Evolutionary conservation across 2,888 invertebrate species (phyloP).

Genomic region (Abrostola triplasia): DNA sequence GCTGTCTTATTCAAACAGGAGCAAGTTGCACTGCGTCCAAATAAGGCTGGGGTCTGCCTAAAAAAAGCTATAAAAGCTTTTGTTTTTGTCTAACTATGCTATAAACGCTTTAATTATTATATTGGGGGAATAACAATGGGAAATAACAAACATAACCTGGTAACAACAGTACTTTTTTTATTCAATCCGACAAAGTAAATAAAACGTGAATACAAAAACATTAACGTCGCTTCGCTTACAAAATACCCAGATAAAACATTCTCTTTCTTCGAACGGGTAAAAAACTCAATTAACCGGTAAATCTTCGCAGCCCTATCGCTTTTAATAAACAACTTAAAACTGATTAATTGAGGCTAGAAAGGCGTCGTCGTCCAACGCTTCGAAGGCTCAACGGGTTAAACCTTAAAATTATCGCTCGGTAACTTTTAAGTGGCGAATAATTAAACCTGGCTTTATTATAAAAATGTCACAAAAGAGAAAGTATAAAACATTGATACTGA

Average conservation of each 20-base stretch:
- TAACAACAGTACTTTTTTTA: no score
- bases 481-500: conserved; percentile 14
- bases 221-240: conserved; percentile 10
- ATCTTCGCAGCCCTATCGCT: conserved; percentile 9
- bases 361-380: conserved; percentile 14
- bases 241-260: conserved; percentile 16
- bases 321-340: conserved; percentile 21
- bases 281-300: conserved; percentile 9
- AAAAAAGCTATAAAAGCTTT: no score
- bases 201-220: no score
- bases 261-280: conserved; percentile 14
- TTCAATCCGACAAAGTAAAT: no score
- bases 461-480: conserved; percentile 27
- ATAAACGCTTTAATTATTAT: no score
- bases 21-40: no score
- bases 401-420: conserved; percentile 17
- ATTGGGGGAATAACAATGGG: no score
- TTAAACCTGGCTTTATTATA: conserved; percentile 21
- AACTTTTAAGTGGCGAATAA: conserved; percentile 22
- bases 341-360: conserved; percentile 22
- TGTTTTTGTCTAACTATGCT: no score
- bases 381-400: conserved; percentile 35
- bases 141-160: no score
- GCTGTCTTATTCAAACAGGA: no score
- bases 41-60: no score